phyloP scores from a whole-genome alignment of 1,140 invertebrate genomes.

The Calliopsis andreniformis region DNA sequence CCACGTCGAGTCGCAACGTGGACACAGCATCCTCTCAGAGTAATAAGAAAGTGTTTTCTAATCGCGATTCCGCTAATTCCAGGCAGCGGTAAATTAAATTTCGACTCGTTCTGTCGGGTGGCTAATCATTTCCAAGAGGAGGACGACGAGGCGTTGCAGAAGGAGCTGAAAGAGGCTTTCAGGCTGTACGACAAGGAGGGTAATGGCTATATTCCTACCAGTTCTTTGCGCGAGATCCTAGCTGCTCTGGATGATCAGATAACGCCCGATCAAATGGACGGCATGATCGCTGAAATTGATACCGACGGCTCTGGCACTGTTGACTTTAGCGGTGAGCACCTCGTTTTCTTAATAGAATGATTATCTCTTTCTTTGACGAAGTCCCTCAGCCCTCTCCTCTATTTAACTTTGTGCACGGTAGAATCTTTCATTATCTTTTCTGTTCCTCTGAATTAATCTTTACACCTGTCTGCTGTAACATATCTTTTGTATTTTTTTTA shows the following conservation, averaged over 20 bases:
- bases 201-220: conserved; percentile 91
- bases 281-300: conserved; percentile 93
- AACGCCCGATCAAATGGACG: conserved; percentile 90
- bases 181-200: conserved; percentile 89
- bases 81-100: conserved; percentile 85
- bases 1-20: no score
- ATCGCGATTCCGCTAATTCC: conserved; percentile 29
- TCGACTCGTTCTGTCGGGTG: conserved; percentile 87
- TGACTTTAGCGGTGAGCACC: conserved; percentile 88
- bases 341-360: background rate
- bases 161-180: conserved; percentile 89
- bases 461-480: no score
- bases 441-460: no score
- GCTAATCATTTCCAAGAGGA: conserved; percentile 87
- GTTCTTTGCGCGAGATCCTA: conserved; percentile 89
- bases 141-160: conserved; percentile 90
- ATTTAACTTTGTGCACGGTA: no score
- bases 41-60: background rate
- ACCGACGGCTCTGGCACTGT: conserved; percentile 91
- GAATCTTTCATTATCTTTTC: no score
- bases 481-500: no score
- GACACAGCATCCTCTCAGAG: background rate
- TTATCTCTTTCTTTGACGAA: background rate
- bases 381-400: no score
- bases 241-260: conserved; percentile 90